A percentile compares a stretch with the other conserved stretches of the same genome.
Conservation (phyloP, 2,888 invertebrate genomes). For the Ennomos quercinarius region DNA sequence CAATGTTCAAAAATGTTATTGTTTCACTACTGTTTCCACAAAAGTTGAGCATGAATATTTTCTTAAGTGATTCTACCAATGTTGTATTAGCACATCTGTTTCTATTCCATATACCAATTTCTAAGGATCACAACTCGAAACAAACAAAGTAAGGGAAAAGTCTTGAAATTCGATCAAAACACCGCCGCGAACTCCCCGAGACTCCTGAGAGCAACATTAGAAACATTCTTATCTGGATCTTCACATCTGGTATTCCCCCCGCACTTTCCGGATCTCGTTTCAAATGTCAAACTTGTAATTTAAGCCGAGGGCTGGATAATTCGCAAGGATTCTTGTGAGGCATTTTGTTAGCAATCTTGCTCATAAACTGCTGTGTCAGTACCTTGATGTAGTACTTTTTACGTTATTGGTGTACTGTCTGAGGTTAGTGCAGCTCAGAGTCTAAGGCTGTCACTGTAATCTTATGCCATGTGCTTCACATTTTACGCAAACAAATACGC, state of each 20-base stretch:
- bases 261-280: constrained; percentile 30
- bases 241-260: constrained; percentile 31
- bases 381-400: background rate
- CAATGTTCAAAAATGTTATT: too few species aligned
- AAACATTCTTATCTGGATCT: constrained; percentile 22
- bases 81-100: too few species aligned
- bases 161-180: constrained; percentile 26
- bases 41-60: too few species aligned
- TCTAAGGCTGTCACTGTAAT: too few species aligned
- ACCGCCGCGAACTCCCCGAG: constrained; percentile 15
- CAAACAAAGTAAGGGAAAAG: constrained; percentile 23
- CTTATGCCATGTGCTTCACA: too few species aligned
- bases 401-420: too few species aligned
- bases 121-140: constrained; percentile 18
- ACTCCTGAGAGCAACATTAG: constrained; percentile 17
- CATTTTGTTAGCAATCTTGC: constrained; percentile 22
- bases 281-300: constrained; percentile 38
- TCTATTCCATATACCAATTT: constrained; percentile 1
- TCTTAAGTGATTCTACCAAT: too few species aligned
- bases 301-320: constrained; percentile 32
- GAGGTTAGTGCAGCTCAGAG: too few species aligned
- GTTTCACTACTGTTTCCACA: too few species aligned
- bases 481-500: too few species aligned
- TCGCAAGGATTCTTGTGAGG: constrained; percentile 29
- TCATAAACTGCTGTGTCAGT: constrained; percentile 8